Conservation (phyloP, 1,140 invertebrate species). For the Teleopsis dalmanni region DNA sequence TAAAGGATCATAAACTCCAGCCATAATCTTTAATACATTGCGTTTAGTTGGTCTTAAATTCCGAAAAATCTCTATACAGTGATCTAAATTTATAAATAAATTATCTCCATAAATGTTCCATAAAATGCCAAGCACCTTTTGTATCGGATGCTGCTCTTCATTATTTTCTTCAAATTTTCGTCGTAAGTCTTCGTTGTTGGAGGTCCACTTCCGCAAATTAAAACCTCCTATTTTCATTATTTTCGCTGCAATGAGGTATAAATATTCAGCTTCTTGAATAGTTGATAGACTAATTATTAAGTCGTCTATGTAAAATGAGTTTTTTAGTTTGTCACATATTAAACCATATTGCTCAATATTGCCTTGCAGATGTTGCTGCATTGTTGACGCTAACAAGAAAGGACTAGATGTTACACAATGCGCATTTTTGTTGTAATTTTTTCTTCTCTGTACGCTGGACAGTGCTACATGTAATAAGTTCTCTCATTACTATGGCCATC, state of each 20-base stretch:
- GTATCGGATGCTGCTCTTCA: not conserved
- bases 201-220: constrained; percentile 5
- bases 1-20: no score
- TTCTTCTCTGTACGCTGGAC: no score
- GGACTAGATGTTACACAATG: constrained; percentile 22
- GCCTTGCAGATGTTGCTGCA: not conserved
- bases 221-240: not conserved
- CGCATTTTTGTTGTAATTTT: constrained; percentile 29
- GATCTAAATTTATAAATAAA: no score
- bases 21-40: no score
- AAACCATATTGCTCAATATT: no score
- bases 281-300: not conserved
- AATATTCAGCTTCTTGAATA: not conserved
- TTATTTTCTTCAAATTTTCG: not conserved
- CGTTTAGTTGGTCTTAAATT: no score
- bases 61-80: no score
- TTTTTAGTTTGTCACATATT: no score
- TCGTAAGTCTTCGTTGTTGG: not conserved
- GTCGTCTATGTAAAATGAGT: constrained; percentile 3
- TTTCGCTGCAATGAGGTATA: not conserved
- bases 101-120: no score
- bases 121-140: constrained; percentile 7
- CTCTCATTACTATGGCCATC: no score
- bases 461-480: constrained; percentile 32
- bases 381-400: not conserved